Conservation (phyloP, 2,797 vertebrate genomes). For the Hirundo rustica region DNA sequence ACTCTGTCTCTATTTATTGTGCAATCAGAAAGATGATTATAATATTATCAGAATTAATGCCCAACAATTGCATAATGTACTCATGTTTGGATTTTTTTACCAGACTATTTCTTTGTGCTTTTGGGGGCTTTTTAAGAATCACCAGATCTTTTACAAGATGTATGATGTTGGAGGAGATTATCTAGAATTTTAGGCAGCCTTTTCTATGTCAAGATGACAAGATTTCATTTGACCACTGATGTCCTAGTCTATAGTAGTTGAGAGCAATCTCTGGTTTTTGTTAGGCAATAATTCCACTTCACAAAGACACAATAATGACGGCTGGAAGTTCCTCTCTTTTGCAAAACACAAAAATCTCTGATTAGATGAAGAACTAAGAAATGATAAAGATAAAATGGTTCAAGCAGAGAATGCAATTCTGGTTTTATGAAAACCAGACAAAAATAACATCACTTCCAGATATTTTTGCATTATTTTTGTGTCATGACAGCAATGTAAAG, state of each 20-base stretch:
- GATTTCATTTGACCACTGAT: constrained; percentile 10
- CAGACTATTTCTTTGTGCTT: not conserved
- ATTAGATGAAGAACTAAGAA: constrained; percentile 40
- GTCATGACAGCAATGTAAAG: not conserved
- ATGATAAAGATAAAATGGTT: constrained; percentile 8
- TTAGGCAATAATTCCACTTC: constrained; percentile 11
- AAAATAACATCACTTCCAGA: constrained; percentile 37
- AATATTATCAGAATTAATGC: constrained; percentile 48
- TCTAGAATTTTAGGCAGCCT: not conserved
- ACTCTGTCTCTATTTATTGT: constrained; percentile 20
- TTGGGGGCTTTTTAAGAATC: not conserved
- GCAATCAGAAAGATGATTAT: constrained; percentile 62
- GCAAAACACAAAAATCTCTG: constrained; percentile 59
- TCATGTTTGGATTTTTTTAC: not conserved
- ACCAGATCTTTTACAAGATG: not conserved
- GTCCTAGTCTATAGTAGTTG: not conserved
- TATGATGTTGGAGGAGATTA: not conserved
- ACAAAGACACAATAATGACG: constrained; percentile 34
- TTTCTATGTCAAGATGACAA: not conserved
- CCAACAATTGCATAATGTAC: constrained; percentile 51
- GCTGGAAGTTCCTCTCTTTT: constrained; percentile 23
- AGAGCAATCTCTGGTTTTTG: constrained; percentile 46
- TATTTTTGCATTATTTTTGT: constrained; percentile 26
- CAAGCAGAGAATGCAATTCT: constrained; percentile 16
- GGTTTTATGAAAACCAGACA: constrained; percentile 16